Evolutionary conservation across 1,140 invertebrate species (phyloP).

Genomic region (Drosophila sproati): DNA sequence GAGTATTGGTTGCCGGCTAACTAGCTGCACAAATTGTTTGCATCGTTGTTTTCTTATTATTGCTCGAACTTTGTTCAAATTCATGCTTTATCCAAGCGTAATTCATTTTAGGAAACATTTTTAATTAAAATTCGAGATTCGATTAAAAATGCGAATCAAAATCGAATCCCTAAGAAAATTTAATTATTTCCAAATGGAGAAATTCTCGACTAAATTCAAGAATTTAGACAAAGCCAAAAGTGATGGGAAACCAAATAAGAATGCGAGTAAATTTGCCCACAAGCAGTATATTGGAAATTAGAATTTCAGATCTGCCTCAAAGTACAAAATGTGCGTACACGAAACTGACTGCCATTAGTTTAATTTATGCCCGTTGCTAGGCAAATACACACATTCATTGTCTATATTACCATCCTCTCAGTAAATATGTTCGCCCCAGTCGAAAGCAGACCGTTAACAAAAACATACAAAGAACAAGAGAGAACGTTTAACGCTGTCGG

Average conservation of each 20-base stretch:
- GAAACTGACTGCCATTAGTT: conserved; percentile 49
- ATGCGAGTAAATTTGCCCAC: too few species aligned
- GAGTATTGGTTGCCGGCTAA: neutral
- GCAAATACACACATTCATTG: conserved; percentile 44
- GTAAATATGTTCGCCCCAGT: conserved; percentile 57
- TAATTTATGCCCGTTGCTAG: conserved; percentile 56
- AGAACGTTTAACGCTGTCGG: too few species aligned
- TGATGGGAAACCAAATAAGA: too few species aligned
- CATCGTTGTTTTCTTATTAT: neutral
- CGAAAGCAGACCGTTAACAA: neutral
- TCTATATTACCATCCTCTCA: conserved; percentile 28
- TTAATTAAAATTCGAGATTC: too few species aligned
- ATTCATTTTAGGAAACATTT: too few species aligned
- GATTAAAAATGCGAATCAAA: too few species aligned
- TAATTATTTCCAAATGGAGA: neutral
- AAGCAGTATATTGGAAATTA: neutral
- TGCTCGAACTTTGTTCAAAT: too few species aligned
- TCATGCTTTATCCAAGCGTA: too few species aligned
- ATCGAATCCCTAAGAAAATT: neutral
- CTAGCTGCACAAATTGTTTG: neutral
- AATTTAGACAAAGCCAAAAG: too few species aligned
- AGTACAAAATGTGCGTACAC: conserved; percentile 1
- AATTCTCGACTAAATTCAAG: too few species aligned
- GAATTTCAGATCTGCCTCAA: neutral
- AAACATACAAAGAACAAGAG: neutral